phyloP scores from a whole-genome alignment of 2,113 vertebrate species.

The Dicaeum eximium region DNA sequence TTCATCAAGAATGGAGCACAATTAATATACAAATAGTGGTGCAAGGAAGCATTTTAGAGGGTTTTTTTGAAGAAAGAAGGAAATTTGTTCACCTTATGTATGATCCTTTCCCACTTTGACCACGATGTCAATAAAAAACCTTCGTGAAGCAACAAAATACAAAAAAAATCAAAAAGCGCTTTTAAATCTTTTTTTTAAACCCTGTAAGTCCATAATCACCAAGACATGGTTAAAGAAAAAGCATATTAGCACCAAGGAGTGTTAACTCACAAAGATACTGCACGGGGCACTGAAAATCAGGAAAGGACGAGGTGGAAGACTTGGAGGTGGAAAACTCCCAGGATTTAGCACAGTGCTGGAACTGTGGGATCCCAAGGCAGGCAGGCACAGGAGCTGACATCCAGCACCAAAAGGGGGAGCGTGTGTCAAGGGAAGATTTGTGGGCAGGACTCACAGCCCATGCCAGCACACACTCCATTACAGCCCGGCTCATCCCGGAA shows the following conservation, averaged over 20 bases:
- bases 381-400: constrained; percentile 8
- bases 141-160: neutral
- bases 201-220: neutral
- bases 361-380: neutral
- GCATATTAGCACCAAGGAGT: accelerated
- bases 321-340: accelerated
- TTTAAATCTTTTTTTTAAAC: neutral
- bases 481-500: neutral
- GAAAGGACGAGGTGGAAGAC: neutral
- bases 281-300: accelerated
- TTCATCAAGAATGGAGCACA: neutral
- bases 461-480: too few relatives aligned
- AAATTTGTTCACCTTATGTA: neutral
- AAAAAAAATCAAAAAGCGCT: neutral
- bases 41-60: neutral
- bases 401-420: constrained; percentile 54
- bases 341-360: neutral
- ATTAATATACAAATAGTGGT: neutral
- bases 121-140: accelerated
- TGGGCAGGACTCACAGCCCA: too few relatives aligned
- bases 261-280: neutral
- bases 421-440: constrained; percentile 33
- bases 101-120: neutral
- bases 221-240: accelerated
- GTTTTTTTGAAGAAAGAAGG: neutral